Base-by-base conservation (phyloP, 2,113 vertebrate genomes). In the Thymallus thymallus region DNA sequence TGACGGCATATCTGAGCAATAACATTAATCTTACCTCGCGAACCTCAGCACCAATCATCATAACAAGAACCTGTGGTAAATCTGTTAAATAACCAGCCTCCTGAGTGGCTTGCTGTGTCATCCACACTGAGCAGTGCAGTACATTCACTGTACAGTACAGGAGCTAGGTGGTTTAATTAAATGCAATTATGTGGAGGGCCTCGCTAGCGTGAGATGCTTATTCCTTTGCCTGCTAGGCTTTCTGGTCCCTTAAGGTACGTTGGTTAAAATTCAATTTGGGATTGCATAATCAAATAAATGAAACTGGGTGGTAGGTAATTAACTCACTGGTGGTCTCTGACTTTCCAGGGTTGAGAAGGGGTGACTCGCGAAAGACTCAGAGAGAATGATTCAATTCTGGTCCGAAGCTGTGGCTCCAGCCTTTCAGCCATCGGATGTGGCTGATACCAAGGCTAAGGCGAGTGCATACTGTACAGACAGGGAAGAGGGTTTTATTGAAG, bases 221-320 rank as follows among this genome's bases (percentile, higher is more conserved):
- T 76, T 71, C 32, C 62, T 75, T 76, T 71, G 76, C 74, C 71
- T 79, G 76, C 20, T 30, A 26, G 62, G 58, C 23, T 45, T 71
- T 76, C n/a, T 1, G 32, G 29, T 58, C 82, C 69, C 80, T 32
- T 35, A 3, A 14, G 68, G 69, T 64, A 32, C 55, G 65, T 66
- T 63, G 51, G 67, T 64, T 81, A 74, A 75, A 56, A 65, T 71
- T 74, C 78, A 63, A 84, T 84, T 85, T 79, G 68, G 73, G 74
- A 29, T 79, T 68, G 66, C 46, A 72, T 73, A 74, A 73, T 23
- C 80, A 81, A 73, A 79, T 75, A 76, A 69, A 67, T 64, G 75
- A 60, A 78, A 77, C 51, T 48, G 61, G 41, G 56, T 69, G 68
- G 58, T 69, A 29, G 30, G 69, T 74, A 46, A 83, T 78, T 66